phyloP scores from a whole-genome alignment of 2,888 invertebrate species.

The Thera obeliscata region DNA sequence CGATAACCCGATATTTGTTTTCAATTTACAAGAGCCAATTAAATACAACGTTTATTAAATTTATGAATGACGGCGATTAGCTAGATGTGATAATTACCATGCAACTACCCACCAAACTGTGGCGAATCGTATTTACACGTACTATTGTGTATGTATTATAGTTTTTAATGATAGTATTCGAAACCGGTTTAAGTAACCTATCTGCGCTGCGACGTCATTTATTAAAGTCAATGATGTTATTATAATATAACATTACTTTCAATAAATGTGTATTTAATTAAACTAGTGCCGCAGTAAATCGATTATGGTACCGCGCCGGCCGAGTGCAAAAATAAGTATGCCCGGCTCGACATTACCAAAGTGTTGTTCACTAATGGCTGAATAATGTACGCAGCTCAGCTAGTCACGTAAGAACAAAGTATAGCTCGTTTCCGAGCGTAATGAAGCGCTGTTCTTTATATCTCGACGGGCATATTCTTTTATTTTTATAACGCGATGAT shows the following conservation, averaged over 20 bases:
- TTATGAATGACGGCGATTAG: constrained; percentile 34
- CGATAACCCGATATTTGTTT: constrained; percentile 6
- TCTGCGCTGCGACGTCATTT: constrained; percentile 26
- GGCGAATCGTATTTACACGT: constrained; percentile 40
- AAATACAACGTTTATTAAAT: constrained; percentile 20
- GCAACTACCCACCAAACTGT: constrained; percentile 34
- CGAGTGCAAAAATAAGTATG: constrained; percentile 48
- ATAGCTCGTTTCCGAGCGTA: constrained; percentile 58
- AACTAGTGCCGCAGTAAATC: constrained; percentile 33
- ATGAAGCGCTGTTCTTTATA: constrained; percentile 54
- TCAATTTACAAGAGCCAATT: constrained; percentile 14
- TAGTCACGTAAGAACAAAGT: constrained; percentile 65
- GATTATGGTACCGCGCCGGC: constrained; percentile 43
- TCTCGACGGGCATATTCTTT: constrained; percentile 49
- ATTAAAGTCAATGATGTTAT: constrained; percentile 31
- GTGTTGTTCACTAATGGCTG: constrained; percentile 62
- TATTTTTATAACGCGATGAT: constrained; percentile 46
- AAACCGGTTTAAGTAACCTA: constrained; percentile 34
- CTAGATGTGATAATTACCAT: constrained; percentile 30
- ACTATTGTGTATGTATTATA: constrained; percentile 18
- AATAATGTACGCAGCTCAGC: constrained; percentile 66
- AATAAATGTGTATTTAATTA: constrained; percentile 30
- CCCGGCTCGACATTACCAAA: constrained; percentile 48
- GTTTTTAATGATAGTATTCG: constrained; percentile 24
- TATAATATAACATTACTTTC: constrained; percentile 16